Base-by-base conservation (phyloP, 1,140 invertebrate species). In the Caenorhabditis inopinata region DNA sequence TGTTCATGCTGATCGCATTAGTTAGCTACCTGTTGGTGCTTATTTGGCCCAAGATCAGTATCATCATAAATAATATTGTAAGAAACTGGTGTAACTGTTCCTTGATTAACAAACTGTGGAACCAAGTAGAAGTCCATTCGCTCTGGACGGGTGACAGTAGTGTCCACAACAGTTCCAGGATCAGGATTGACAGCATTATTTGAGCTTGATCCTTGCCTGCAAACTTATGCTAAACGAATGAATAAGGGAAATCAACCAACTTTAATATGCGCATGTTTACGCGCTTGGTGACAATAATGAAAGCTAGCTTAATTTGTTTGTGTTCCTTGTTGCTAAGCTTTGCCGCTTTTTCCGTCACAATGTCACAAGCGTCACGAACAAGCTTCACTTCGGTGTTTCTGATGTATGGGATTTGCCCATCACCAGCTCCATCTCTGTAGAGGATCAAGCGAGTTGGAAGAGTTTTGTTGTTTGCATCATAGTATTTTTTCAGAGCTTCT, bases 391-490 rank as follows among this genome's bases (percentile, higher is more conserved):
- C 80, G 21, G 48, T 58, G 47, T 81, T 73, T 29, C 45, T 46
- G 58, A 81, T 76, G 35, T 76, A 77, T 14, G 80, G 80, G 18
- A 81, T 81, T 18, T 81, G 80, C 4, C 80, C 80, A 35, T 81
- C 80, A n/a, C 80, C 80, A 78, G 74, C 74, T n/a, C 80, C 80
- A 48, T 81, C 80, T 47, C 80, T 49, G 58, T 81, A 81, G 51
- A 81, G 53, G 27, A 81, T 42, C 27, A 81, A 23, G 0, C 53
- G 23, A 2, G n/a, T 32, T 5, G 80, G 80, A 16, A 81, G 75
- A 18, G 38, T 62, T 4, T 68, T 46, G 51, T 73, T 73, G 49
- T 80, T 80, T 6, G n/a, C 18, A 46, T 58, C 51, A 29, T 77
- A 74, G 53, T 81, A 81, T 21, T 74, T 45, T 7, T 75, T 78